A percentile compares a stretch with the other conserved stretches of the same genome.
phyloP scores from a whole-genome alignment of 2,113 vertebrate genomes.

The Cinclus mexicanus region DNA sequence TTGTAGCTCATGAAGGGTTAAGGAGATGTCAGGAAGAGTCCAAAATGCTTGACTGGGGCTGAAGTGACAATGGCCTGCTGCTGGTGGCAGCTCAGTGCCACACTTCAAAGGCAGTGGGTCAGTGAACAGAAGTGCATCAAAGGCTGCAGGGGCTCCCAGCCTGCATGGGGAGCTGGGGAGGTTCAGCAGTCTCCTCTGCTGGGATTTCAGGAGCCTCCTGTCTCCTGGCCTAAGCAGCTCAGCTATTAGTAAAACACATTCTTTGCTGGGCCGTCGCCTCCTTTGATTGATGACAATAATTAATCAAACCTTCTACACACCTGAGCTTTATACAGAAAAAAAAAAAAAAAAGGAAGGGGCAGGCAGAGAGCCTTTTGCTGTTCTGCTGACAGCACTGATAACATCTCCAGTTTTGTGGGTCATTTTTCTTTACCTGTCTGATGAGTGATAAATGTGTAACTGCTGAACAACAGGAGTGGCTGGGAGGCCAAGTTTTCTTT shows the following conservation, averaged over 20 bases:
- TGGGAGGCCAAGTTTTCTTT: background rate
- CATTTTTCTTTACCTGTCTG: conserved; percentile 63
- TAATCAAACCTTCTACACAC: conserved; percentile 54
- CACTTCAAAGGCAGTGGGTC: conserved; percentile 60
- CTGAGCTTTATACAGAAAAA: conserved; percentile 33
- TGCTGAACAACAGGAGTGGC: conserved; percentile 9
- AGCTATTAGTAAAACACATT: conserved; percentile 30
- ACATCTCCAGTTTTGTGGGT: conserved; percentile 43
- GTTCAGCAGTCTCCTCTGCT: background rate
- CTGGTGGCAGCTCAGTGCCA: conserved; percentile 5
- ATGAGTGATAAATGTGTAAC: conserved; percentile 30
- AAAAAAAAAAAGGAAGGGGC: background rate
- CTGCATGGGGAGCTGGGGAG: background rate
- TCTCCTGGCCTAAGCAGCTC: conserved; percentile 9
- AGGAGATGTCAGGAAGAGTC: background rate
- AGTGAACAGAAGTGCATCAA: conserved; percentile 24
- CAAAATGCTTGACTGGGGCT: background rate
- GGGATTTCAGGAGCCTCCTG: conserved; percentile 12
- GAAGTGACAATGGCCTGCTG: conserved; percentile 19
- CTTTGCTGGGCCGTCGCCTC: conserved; percentile 18
- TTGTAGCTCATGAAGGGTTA: background rate
- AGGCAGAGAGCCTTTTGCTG: background rate
- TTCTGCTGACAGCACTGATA: conserved; percentile 47
- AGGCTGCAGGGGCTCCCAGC: background rate
- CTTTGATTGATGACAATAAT: conserved; percentile 62